Base-by-base conservation (phyloP, 2,888 invertebrate species). In the Pelosia muscerda region DNA sequence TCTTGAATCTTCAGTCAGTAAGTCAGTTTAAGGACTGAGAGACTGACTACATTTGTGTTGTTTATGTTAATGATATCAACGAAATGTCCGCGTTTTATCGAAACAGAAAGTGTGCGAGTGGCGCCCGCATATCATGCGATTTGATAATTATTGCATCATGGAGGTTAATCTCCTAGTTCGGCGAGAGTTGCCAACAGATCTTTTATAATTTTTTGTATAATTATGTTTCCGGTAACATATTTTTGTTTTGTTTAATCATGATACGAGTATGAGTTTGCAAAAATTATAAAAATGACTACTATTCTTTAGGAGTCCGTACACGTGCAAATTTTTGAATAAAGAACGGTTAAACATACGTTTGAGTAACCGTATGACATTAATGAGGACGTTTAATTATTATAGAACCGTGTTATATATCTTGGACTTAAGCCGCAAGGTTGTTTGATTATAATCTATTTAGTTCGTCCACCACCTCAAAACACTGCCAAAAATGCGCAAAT, bases 71-170 rank as follows among this genome's bases (percentile, higher is more conserved):
- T 55, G 13, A 19, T 34, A 2, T 38, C 22, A 66, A 38, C 53
- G 13, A 61, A 62, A 13, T 9, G 53, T 54, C 54, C 63, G 54
- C 28, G 54, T 53, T 49, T 3, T 23, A 63, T 63, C 19, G 22
- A 63, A 63, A 63, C 53, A 54, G 63, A 63, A 63, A 63, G 63
- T 23, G 23, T 54, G 54, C 4, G 23, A 23, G 19, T 57, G 19
- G 57, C n/a, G 56, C 63, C 63, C 63, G 63, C 38, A 63, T 63
- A 3, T 58, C 42, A 62, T 28, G 62, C 25, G 22, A 63, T 56
- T 38, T 10, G 42, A 54, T 53, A 31, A 61, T 71, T 69, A 63
- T 69, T 76, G 72, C 77, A 76, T 72, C 74, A 70, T 63, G 62
- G 31, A 54, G 28, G 28, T 31, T 53, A 54, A 62, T 53, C 53